A percentile compares a stretch with the other conserved stretches of the same genome.
These are phyloP conservation scores for Emydoidea blandingii DNA, from an alignment of 2,797 vertebrate species.

Conservation along the genomic window DNA sequence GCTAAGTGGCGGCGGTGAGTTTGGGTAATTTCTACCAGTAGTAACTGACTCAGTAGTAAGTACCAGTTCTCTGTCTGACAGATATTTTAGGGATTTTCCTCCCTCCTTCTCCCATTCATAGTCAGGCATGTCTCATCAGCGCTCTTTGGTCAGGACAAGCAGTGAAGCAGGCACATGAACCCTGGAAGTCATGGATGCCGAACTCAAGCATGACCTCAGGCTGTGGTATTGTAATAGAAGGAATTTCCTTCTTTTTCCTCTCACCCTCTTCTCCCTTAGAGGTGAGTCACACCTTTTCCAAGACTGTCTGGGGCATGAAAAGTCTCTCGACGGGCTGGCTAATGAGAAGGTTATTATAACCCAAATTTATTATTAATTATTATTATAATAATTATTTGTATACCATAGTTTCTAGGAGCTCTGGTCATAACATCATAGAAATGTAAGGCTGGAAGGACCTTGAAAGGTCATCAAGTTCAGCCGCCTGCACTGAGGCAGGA, in stretches of 20 bases:
- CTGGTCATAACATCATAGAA: slow-evolving; percentile 15
- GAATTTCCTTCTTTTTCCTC: slow-evolving; percentile 66
- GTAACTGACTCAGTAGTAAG: slow-evolving; percentile 32
- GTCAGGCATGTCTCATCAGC: slow-evolving; percentile 27
- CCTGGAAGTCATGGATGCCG: slow-evolving; percentile 46
- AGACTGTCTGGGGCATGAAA: slow-evolving; percentile 16
- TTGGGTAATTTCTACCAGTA: not conserved
- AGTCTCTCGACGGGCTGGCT: not conserved
- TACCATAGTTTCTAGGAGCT: not conserved
- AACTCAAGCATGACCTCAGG: slow-evolving; percentile 55
- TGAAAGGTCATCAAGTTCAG: not conserved
- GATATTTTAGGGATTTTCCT: slow-evolving; percentile 45
- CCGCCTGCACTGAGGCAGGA: not conserved
- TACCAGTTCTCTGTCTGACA: slow-evolving; percentile 10
- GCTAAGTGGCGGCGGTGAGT: not conserved
- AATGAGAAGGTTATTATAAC: not conserved
- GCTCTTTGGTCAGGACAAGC: slow-evolving; percentile 38
- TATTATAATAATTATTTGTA: not conserved
- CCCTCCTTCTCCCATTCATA: not conserved
- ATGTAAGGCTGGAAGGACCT: not conserved
- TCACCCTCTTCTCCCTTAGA: slow-evolving; percentile 61
- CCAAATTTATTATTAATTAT: not conserved
- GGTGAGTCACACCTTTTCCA: slow-evolving; percentile 63
- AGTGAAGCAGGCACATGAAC: not conserved
- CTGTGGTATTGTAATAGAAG: slow-evolving; percentile 54